Evolutionary conservation across 2,113 vertebrate species (phyloP).

Genomic region (Asarcornis scutulata): DNA sequence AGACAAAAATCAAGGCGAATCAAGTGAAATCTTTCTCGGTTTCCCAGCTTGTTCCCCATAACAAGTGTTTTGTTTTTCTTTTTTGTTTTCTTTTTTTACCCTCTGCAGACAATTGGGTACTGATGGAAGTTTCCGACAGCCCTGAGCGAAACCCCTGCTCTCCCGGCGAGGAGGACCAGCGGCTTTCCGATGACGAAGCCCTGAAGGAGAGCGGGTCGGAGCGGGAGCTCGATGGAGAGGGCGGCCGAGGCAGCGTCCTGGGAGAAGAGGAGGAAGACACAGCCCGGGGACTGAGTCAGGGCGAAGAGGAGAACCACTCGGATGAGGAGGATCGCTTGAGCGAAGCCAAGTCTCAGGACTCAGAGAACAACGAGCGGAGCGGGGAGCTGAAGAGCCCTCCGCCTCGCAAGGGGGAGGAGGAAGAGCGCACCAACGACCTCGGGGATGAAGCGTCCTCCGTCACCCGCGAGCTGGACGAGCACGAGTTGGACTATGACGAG

Average conservation of each 20-base stretch:
- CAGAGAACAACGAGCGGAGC: constrained; percentile 77
- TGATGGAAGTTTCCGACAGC: constrained; percentile 94
- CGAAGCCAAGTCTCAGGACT: constrained; percentile 86
- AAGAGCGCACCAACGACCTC: constrained; percentile 79
- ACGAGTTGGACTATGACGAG: constrained; percentile 97
- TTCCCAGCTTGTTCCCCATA: neutral
- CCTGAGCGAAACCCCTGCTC: constrained; percentile 89
- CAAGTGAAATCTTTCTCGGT: neutral
- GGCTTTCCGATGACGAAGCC: constrained; percentile 82
- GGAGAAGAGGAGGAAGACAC: constrained; percentile 76
- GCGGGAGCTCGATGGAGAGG: constrained; percentile 72
- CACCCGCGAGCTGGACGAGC: constrained; percentile 93
- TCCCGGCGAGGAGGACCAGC: constrained; percentile 81
- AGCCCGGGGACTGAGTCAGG: constrained; percentile 35
- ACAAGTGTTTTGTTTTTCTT: neutral
- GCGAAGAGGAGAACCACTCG: constrained; percentile 69
- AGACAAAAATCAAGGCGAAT: neutral
- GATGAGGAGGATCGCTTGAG: constrained; percentile 80
- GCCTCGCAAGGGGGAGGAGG: constrained; percentile 52
- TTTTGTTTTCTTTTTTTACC: neutral
- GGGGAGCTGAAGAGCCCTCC: constrained; percentile 64
- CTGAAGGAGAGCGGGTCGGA: constrained; percentile 80
- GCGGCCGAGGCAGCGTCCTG: constrained; percentile 49
- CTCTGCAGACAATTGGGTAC: constrained; percentile 70
- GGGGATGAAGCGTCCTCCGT: constrained; percentile 91